Evolutionary conservation across 2,797 vertebrate genomes (phyloP), one percentile per base, ranked within the genome.

Genomic region (Setipinna tenuifilis): DNA sequence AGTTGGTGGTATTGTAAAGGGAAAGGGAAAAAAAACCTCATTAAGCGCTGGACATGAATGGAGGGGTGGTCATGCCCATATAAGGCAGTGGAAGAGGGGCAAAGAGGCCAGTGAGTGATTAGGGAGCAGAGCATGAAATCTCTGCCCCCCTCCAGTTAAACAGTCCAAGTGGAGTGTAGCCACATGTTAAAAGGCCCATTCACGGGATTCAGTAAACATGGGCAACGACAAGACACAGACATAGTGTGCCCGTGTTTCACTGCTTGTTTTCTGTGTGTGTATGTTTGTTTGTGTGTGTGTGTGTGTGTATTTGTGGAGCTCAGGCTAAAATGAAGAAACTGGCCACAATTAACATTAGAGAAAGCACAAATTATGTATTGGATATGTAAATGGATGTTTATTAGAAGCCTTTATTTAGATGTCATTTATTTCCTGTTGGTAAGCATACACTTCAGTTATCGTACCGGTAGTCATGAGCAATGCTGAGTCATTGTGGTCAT

Each of bases 131-230:
- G 71, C 35, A 44, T 41, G 35, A 78, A 41, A 78, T 78, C 71
- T 78, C 71, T 78, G 71, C 31, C 71, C 35, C 31, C 71, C 65
- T 28, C 50, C 14, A 41, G 71, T 21, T 78, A 71, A n/a, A 83
- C 31, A 65, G 41, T 54, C 62, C 23, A 17, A 78, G 46, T n/a
- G 62, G 31, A 31, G 54, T 57, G 58, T 6, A 82, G 78, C 62
- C 82, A 83, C 85, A 83, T 57, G 59, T 82, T 59, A 41, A 75
- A 62, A 75, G 21, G 68, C 59, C 62, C 50, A 58, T 50, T 68
- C 61, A 86, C 62, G n/a, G 19, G 2, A n/a, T 21, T 50, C 17
- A 7, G 75, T 48, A 84, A 21, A 78, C 21, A 80, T 23, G 41
- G 10, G 71, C 71, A 78, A 44, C 35, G 16, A 78, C 6, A 12